Evolutionary conservation across 1,140 invertebrate genomes (phyloP).

Genomic region (Drosophila seguyi): DNA sequence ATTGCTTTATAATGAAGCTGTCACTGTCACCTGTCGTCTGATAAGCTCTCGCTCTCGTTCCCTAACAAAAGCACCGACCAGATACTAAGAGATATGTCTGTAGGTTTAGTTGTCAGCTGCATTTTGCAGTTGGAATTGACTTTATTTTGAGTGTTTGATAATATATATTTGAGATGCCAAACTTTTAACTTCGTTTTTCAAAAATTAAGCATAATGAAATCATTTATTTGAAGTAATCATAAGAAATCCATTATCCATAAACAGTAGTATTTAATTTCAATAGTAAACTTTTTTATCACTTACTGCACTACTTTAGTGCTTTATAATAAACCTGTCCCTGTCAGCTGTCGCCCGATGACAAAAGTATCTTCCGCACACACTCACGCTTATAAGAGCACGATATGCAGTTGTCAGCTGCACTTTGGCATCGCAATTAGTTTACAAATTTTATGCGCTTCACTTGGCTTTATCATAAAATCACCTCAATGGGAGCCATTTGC

Average conservation of each 20-base stretch:
- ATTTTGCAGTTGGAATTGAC: slow-evolving; percentile 6
- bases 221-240: background rate
- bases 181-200: too few relatives aligned
- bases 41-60: slow-evolving; percentile 68
- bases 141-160: background rate
- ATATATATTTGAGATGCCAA: background rate
- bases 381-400: background rate
- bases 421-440: slow-evolving; percentile 46
- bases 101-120: slow-evolving; percentile 30
- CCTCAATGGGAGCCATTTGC: slow-evolving; percentile 38
- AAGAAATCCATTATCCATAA: background rate
- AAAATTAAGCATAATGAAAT: too few relatives aligned
- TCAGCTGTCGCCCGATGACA: slow-evolving; percentile 60
- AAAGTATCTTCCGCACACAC: slow-evolving; percentile 7
- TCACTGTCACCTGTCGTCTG: slow-evolving; percentile 79
- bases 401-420: slow-evolving; percentile 40
- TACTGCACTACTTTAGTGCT: slow-evolving; percentile 61
- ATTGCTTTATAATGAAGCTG: slow-evolving; percentile 84
- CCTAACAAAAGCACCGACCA: slow-evolving; percentile 33
- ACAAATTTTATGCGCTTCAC: slow-evolving; percentile 46
- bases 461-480: slow-evolving; percentile 28
- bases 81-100: slow-evolving; percentile 3
- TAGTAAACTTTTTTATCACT: slow-evolving; percentile 46
- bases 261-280: background rate
- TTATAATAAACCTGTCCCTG: slow-evolving; percentile 77